Base-by-base conservation (phyloP, 2,888 invertebrate species). In the Leptopterna dolabrata region DNA sequence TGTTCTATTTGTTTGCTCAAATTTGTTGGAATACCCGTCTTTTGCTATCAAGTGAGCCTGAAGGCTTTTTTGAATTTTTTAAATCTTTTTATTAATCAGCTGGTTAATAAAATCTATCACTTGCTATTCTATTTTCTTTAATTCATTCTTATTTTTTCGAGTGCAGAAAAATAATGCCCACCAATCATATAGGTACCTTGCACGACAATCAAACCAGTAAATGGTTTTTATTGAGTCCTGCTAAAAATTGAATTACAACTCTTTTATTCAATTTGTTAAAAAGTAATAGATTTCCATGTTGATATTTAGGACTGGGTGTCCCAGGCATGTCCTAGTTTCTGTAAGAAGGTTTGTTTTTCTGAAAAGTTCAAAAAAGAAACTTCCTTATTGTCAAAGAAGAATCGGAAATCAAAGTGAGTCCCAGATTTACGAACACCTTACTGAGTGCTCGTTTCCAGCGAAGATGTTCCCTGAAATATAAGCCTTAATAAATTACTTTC, bases 1-100 rank as follows among this genome's bases (percentile, higher is more conserved):
- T 88, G 88, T 88, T 43, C 80, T 87, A 85, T 84, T 78, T 76
- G n/a, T 87, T 84, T 29, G 80, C 76, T 78, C 47, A n/a, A 80
- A 76, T 80, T 86, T 76, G 29, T 55, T 36, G 63, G 36, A 70
- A 70, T 85, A 85, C 85, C 85, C 85, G 85, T 85, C 85, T 73
- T 73, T 78, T 45, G 45, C 78, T 78, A 78, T 45, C 78, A 78
- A 78, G 41, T 30, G 41, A 41, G 45, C 70, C 41, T 19, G 30
- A 82, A 83, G 81, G 81, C 81, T 47, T 7, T 73, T n/a, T n/a
- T n/a, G n/a, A n/a, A n/a, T n/a, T n/a, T n/a, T n/a, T n/a, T n/a
- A n/a, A n/a, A n/a, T n/a, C n/a, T n/a, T n/a, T 73, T 51, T n/a
- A 63, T 63, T 24, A 24, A 24, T 78, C 78, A 43, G 78, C 27